Base-by-base conservation (phyloP, 2,797 vertebrate species). In the Pelodytes ibericus region DNA sequence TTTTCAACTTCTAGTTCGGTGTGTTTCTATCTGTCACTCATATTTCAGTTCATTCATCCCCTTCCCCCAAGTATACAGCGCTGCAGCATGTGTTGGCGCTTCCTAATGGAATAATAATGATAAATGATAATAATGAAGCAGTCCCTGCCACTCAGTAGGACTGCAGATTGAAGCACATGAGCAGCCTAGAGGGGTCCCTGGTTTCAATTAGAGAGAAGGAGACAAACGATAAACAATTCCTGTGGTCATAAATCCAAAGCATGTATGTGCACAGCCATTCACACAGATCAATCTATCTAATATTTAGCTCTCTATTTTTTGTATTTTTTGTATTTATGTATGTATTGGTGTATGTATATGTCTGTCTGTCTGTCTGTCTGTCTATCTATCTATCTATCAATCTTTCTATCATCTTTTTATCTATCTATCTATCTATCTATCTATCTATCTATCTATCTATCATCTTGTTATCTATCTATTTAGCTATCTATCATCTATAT, bases 191-290 rank as follows among this genome's bases (percentile, higher is more conserved):
- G 3, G 36, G 66, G 24, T 83, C 75, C 82, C 93, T 95, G 94
- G 85, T 92, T 94, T 91, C 91, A 91, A 94, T 95, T 94, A 95
- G 88, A 83, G 84, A 85, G 89, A 88, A 83, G 90, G 91, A 94
- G 92, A 88, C 86, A 81, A 80, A 86, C 87, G 89, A 94, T 94
- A 94, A 94, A 93, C 93, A 93, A 93, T 95, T 95, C 93, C 92
- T 94, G 94, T 92, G 93, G 93, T 94, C 91, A 93, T 69, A 81
- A 85, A 84, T 83, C 80, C 74, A 29, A 81, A 83, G 81, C 80
- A 81, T 80, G 80, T 65, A 86, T 85, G 24, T 62, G 29, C 7
- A 53, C 85, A 89, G 81, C 86, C 49, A 70, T 24, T 79, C 77
- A 77, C 81, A 83, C 80, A 80, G 5, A 83, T 88, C 71, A 1